Conservation (phyloP, 2,888 invertebrate genomes). For the Cheilosia urbana region DNA sequence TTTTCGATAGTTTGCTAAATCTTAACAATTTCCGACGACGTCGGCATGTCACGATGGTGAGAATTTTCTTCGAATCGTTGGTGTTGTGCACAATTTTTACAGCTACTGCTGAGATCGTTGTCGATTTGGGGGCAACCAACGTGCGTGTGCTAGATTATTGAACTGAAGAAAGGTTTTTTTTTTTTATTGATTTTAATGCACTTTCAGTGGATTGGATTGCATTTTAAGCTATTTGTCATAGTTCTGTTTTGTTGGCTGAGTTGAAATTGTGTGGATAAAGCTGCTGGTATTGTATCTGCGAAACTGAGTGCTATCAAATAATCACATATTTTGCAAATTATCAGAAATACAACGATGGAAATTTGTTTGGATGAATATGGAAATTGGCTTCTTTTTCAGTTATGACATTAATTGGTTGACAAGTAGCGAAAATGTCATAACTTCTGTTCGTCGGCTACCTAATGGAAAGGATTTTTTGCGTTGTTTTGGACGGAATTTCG, state of each 20-base stretch:
- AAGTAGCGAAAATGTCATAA: neutral
- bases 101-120: slow-evolving; percentile 60
- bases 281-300: no score
- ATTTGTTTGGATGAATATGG: slow-evolving; percentile 1
- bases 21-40: slow-evolving; percentile 73
- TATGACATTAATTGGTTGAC: slow-evolving; percentile 33
- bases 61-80: slow-evolving; percentile 68
- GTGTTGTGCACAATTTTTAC: slow-evolving; percentile 69
- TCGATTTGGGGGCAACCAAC: slow-evolving; percentile 57
- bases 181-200: slow-evolving; percentile 67
- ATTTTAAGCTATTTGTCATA: slow-evolving; percentile 16
- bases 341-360: neutral
- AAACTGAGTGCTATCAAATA: neutral
- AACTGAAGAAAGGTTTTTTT: slow-evolving; percentile 24
- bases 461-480: neutral
- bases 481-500: neutral
- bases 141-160: slow-evolving; percentile 25
- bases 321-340: slow-evolving; percentile 39
- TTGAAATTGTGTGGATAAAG: no score
- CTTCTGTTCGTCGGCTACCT: neutral
- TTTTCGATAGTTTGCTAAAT: slow-evolving; percentile 77
- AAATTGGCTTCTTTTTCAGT: slow-evolving; percentile 24
- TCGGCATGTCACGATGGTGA: slow-evolving; percentile 74
- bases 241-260: no score
- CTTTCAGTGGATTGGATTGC: slow-evolving; percentile 30